These are phyloP conservation scores for Colletes gigas DNA, from an alignment of 1,140 invertebrate genomes.

Conservation along the genomic window DNA sequence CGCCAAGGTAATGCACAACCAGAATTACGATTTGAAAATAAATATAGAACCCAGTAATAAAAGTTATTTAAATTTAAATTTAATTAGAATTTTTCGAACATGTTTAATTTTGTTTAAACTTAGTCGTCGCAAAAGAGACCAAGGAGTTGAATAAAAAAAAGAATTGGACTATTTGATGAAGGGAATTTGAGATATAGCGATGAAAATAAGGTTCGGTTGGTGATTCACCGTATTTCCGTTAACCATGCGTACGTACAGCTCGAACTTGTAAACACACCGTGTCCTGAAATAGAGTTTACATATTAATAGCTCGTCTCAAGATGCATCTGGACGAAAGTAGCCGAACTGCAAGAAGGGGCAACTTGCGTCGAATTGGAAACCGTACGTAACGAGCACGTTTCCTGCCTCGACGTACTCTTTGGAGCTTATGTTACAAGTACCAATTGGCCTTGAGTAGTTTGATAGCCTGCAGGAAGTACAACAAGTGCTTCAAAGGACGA, in stretches of 20 bases:
- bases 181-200: too few species aligned
- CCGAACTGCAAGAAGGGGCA: slow-evolving; percentile 1
- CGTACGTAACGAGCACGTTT: neutral
- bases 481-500: neutral
- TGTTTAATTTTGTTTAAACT: too few species aligned
- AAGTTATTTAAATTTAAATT: too few species aligned
- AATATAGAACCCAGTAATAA: too few species aligned
- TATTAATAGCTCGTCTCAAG: slow-evolving; percentile 62
- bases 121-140: too few species aligned
- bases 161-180: too few species aligned
- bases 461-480: slow-evolving; percentile 16
- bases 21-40: too few species aligned
- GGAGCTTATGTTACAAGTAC: neutral
- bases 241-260: slow-evolving; percentile 21
- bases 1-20: too few species aligned
- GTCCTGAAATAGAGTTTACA: slow-evolving; percentile 56
- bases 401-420: neutral
- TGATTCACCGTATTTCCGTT: slow-evolving; percentile 55
- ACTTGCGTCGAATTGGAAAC: slow-evolving; percentile 5
- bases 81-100: too few species aligned
- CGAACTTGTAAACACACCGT: slow-evolving; percentile 59
- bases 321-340: slow-evolving; percentile 55
- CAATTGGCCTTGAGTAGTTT: slow-evolving; percentile 18
- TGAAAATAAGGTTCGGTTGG: too few species aligned
- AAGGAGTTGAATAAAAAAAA: too few species aligned